Percentiles rank a stretch among this genome's conserved stretches.
Evolutionary conservation across 2,797 vertebrate species (phyloP).

Genomic region (Dendrocincla fuliginosa): DNA sequence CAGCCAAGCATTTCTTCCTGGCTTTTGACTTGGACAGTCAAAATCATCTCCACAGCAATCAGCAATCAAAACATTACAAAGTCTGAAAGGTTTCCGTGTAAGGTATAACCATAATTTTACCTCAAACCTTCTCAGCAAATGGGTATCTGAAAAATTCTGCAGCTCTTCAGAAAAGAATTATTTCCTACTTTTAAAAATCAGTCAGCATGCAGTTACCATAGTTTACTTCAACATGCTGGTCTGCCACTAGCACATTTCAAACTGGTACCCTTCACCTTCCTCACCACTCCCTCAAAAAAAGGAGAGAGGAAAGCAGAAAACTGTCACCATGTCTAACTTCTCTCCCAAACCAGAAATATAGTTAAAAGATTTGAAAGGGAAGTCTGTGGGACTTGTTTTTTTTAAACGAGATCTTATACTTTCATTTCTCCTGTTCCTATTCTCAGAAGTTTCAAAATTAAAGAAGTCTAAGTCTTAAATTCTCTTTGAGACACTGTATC

Average conservation of each 20-base stretch:
- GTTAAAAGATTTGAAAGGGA: background rate
- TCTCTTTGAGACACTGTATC: background rate
- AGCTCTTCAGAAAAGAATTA: slow-evolving; percentile 46
- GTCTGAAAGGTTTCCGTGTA: slow-evolving; percentile 10
- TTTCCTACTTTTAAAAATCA: background rate
- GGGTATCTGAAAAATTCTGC: slow-evolving; percentile 39
- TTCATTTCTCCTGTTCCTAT: background rate
- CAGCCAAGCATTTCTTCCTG: background rate
- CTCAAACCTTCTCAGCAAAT: slow-evolving; percentile 72
- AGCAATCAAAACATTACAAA: slow-evolving; percentile 58
- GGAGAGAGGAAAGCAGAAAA: background rate
- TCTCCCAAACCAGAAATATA: background rate
- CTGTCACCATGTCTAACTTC: background rate
- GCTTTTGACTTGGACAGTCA: slow-evolving; percentile 49
- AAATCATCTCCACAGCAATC: slow-evolving; percentile 61
- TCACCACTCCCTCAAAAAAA: background rate
- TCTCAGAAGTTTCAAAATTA: background rate
- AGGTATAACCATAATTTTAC: slow-evolving; percentile 61
- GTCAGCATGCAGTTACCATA: background rate
- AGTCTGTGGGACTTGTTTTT: background rate
- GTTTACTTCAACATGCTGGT: background rate
- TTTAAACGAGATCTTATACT: background rate
- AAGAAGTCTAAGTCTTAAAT: background rate
- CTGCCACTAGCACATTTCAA: background rate
- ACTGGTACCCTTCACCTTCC: background rate